Percentiles rank a stretch among this genome's conserved stretches.
phyloP scores from a whole-genome alignment of 1,140 invertebrate species.

The Euwallacea similis region DNA sequence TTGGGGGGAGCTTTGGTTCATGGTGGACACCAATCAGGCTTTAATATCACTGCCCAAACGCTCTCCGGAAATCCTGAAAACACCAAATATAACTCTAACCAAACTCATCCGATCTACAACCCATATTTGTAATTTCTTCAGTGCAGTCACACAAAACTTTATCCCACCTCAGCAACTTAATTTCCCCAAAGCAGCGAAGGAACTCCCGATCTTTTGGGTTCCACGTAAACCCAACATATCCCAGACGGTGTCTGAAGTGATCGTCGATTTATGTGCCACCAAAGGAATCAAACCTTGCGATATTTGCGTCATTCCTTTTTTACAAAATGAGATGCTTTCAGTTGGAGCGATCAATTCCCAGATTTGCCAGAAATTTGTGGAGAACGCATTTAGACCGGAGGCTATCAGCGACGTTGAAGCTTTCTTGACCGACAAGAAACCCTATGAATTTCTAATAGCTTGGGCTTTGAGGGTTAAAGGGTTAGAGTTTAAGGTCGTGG shows the following conservation, averaged over 20 bases:
- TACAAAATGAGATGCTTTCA: constrained; percentile 43
- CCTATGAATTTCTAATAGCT: constrained; percentile 50
- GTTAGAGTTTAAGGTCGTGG: constrained; percentile 53
- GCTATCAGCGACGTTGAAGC: constrained; percentile 49
- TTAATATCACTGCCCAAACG: constrained; percentile 52
- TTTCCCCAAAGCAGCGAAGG: constrained; percentile 33
- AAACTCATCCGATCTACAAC: constrained; percentile 52
- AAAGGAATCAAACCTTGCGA: constrained; percentile 53
- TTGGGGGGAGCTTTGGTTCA: constrained; percentile 52
- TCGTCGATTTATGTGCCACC: constrained; percentile 51
- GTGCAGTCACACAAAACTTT: constrained; percentile 48
- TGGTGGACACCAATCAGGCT: constrained; percentile 54
- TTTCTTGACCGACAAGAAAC: constrained; percentile 44
- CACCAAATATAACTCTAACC: constrained; percentile 46
- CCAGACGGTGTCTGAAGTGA: constrained; percentile 44
- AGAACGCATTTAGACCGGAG: constrained; percentile 49
- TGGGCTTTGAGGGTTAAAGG: constrained; percentile 53
- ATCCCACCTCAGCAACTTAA: constrained; percentile 40
- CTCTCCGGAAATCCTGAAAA: constrained; percentile 50
- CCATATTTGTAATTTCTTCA: constrained; percentile 50
- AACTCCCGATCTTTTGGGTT: constrained; percentile 52
- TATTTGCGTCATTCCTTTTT: constrained; percentile 52
- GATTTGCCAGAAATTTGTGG: constrained; percentile 48
- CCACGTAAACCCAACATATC: constrained; percentile 36
- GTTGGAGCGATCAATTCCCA: constrained; percentile 48